Base-by-base conservation (phyloP, 2,797 vertebrate species). In the Zenarchopterus dispar region DNA sequence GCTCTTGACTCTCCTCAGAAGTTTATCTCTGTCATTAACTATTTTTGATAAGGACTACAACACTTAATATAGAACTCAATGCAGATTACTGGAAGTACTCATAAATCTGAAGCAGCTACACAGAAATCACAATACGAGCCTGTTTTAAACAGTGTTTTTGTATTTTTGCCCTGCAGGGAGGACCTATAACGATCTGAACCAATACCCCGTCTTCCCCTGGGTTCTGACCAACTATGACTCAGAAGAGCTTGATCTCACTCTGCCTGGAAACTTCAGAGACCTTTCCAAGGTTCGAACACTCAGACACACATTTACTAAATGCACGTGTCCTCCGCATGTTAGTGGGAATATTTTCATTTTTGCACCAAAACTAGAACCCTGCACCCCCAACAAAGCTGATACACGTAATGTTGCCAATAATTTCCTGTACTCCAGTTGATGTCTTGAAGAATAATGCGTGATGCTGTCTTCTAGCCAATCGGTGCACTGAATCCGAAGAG, bases 401-500 rank as follows among this genome's bases (percentile, higher is more conserved):
- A 8, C 7, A 8, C 28, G 8, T 28, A 6, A 28, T 28, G 28
- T 28, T 28, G 28, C 5, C 28, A 28, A 7, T 6, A 8, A 28
- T 28, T 28, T 28, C 28, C 28, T 28, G 28, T 3, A 39, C 36
- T 39, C 11, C 13, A 5, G 13, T 39, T 2, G 4, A 13, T 39
- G 13, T 6, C 28, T 28, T 4, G 5, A 28, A 28, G 5, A 28
- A 28, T 28, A 28, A 28, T 28, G 13, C 5, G 13, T 39, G 36
- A 19, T 42, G 24, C 8, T 66, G 7, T 18, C 21, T 59, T 85
- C 33, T 50, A 99, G 98, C 98, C 97, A 56, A 96, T 99, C 26
- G 97, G 97, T 78, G 97, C 97, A 33, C 94, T 99, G 93, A 99
- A 99, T 85, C 98, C 98, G 58, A 99, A 99, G 91, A 94, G 97